Evolutionary conservation across 1,140 invertebrate species (phyloP).

Genomic region (Hylaeus volcanicus): DNA sequence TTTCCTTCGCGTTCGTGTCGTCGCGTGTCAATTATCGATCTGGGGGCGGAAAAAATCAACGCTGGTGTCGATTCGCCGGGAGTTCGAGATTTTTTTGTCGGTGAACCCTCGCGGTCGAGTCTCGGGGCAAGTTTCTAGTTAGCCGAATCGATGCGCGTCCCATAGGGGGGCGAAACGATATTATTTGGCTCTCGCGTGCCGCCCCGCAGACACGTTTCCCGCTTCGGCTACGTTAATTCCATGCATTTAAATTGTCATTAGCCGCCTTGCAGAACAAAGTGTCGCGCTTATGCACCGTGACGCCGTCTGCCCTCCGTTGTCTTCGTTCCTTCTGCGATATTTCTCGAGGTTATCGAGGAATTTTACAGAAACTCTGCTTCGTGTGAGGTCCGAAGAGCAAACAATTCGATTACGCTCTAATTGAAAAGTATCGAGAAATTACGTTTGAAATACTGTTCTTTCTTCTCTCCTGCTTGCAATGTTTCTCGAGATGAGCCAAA

Average conservation of each 20-base stretch:
- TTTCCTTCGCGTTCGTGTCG: not conserved
- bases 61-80: slow-evolving; percentile 36
- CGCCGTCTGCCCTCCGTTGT: not conserved
- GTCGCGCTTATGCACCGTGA: slow-evolving; percentile 20
- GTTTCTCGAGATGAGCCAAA: too few relatives aligned
- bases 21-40: slow-evolving; percentile 10
- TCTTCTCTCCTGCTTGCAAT: too few relatives aligned
- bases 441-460: too few relatives aligned
- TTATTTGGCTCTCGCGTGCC: slow-evolving; percentile 50
- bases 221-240: slow-evolving; percentile 60
- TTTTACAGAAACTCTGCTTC: not conserved
- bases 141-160: slow-evolving; percentile 53
- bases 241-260: slow-evolving; percentile 73
- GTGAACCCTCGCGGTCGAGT: slow-evolving; percentile 53
- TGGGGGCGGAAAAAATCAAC: slow-evolving; percentile 34
- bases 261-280: slow-evolving; percentile 43
- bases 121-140: slow-evolving; percentile 58
- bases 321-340: not conserved
- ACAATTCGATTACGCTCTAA: not conserved
- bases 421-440: too few relatives aligned
- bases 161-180: slow-evolving; percentile 55
- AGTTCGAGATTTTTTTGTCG: slow-evolving; percentile 49
- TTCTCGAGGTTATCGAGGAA: not conserved
- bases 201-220: slow-evolving; percentile 33
- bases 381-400: not conserved